These are phyloP conservation scores for Chelonus formosanus DNA, from an alignment of 2,888 invertebrate species.

Conservation along the genomic window DNA sequence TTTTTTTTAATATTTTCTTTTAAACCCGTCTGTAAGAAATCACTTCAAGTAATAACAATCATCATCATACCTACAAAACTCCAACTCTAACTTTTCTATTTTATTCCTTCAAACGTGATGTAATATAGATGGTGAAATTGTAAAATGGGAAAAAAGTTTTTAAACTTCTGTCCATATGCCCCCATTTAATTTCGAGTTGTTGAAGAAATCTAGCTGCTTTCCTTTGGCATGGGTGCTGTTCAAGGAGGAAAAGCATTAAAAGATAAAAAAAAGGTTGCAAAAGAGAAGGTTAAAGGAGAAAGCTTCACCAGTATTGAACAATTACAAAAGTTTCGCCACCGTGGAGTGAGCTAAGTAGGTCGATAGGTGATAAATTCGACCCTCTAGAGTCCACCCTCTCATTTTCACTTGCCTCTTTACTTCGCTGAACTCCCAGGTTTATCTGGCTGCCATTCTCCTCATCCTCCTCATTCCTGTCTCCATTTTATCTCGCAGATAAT, in stretches of 20 bases:
- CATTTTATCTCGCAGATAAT: constrained; percentile 53
- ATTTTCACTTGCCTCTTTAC: constrained; percentile 15
- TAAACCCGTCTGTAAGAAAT: too few relatives aligned
- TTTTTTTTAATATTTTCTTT: background rate
- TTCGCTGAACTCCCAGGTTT: constrained; percentile 19
- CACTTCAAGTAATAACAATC: background rate
- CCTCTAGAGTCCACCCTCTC: constrained; percentile 23
- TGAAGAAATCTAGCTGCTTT: constrained; percentile 14
- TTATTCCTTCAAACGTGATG: background rate
- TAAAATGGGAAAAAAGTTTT: background rate
- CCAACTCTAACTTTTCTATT: background rate
- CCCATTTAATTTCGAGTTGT: constrained; percentile 18
- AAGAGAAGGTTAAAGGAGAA: constrained; percentile 30
- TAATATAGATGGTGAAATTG: background rate
- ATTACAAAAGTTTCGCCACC: constrained; percentile 52
- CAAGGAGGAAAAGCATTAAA: constrained; percentile 25
- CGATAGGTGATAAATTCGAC: constrained; percentile 55
- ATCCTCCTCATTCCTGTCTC: constrained; percentile 11
- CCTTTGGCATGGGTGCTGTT: constrained; percentile 16
- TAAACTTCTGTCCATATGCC: constrained; percentile 18
- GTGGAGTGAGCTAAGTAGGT: constrained; percentile 49
- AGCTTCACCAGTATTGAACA: constrained; percentile 45
- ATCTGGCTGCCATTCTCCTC: constrained; percentile 19
- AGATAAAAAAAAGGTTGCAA: constrained; percentile 11
- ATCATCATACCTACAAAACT: background rate